Evolutionary conservation across 1,140 invertebrate genomes (phyloP), one percentile per base, ranked within the genome.

Genomic region (Chrysoperla carnea): DNA sequence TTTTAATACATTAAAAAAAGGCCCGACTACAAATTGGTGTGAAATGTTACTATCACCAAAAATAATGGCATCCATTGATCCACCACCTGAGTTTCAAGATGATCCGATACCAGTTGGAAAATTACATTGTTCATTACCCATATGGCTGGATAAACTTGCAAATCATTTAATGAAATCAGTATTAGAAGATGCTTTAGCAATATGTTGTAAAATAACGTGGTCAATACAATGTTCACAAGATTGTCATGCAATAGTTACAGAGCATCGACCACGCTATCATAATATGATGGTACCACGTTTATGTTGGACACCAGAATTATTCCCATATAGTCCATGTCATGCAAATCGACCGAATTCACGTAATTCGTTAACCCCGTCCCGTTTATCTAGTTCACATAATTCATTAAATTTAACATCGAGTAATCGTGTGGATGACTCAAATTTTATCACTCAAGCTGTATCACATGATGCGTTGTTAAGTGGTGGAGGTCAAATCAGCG

Each of bases 391-490:
- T 53, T 84, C 81, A 37, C 81, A 85, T 54, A 85, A 84, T 51
- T 84, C 81, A 1, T 69, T 85, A 41, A 70, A 77, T 31, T 72
- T 83, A 29, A 76, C 80, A 5, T 58, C 69, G 8, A 66, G 72
- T 6, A 72, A 74, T 40, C 78, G 78, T 56, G 76, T 68, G 0
- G 83, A 87, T 48, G 82, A 85, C 53, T 85, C 82, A 6, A 84
- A 74, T 48, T 87, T 87, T 52, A 87, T 87, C 39, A 85, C 81
- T 1, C 83, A 84, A 50, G 83, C 82, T 12, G 84, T 85, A 67
- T 85, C 81, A 0, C 82, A 85, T 49, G 82, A 85, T 50, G 77
- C 80, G 0, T 58, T 85, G 8, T 72, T 71, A 0, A 52, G 57
- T 9, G 67, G 69, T 13, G 72, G 72, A 6, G 73, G 71, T 47